A percentile compares a stretch with the other conserved stretches of the same genome.
Evolutionary conservation across 2,113 vertebrate species (phyloP).

Genomic region (Eretmochelys imbricata): DNA sequence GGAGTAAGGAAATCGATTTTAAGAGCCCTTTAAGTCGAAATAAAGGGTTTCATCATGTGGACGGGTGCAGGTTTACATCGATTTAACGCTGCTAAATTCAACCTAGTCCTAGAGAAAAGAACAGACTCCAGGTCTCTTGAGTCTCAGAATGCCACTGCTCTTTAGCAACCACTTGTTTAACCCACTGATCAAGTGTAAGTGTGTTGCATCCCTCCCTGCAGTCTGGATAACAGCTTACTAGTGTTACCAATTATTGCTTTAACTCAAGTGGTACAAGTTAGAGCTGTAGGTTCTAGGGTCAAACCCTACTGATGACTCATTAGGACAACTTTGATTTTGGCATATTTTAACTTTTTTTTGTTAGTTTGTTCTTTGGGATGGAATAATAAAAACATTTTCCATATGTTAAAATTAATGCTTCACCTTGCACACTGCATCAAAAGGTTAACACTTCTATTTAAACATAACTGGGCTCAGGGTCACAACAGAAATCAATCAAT

Average conservation of each 20-base stretch:
- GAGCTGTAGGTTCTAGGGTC: neutral
- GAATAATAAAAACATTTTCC: neutral
- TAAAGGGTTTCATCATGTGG: too few species aligned
- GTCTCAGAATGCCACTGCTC: neutral
- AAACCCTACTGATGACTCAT: neutral
- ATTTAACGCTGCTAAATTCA: too few species aligned
- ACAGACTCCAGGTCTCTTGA: neutral
- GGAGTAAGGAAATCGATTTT: too few species aligned
- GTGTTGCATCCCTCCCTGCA: neutral
- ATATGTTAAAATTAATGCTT: neutral
- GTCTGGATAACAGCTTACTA: neutral
- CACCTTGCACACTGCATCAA: slow-evolving; percentile 7
- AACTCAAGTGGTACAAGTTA: neutral
- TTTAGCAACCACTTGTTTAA: neutral
- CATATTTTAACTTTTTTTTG: neutral
- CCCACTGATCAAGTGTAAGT: neutral
- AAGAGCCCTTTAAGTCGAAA: too few species aligned
- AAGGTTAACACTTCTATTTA: slow-evolving; percentile 45
- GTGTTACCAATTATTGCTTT: slow-evolving; percentile 12
- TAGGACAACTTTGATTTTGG: neutral
- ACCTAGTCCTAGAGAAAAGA: neutral
- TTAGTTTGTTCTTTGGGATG: neutral
- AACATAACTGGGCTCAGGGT: slow-evolving; percentile 43
- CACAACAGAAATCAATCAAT: slow-evolving; percentile 69
- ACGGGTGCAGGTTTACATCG: too few species aligned